phyloP scores from a whole-genome alignment of 2,888 invertebrate species.

The Acanthosepion pharaonis region DNA sequence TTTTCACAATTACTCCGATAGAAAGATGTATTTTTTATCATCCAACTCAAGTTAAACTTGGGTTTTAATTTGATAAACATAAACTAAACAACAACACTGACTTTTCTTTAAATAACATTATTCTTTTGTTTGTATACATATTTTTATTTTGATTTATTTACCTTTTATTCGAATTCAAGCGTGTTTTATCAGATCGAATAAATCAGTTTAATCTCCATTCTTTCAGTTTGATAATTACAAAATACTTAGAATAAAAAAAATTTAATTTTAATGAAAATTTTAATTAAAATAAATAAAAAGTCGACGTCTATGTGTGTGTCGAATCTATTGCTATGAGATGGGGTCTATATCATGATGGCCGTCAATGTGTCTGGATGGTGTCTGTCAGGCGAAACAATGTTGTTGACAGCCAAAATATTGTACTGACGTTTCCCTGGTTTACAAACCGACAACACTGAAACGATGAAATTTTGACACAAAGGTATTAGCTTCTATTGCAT shows the following conservation, averaged over 20 bases:
- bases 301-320: background rate
- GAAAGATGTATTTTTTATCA: no score
- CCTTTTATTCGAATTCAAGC: background rate
- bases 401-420: background rate
- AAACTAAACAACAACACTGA: no score
- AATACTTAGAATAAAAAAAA: background rate
- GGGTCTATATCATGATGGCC: background rate
- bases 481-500: background rate
- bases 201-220: background rate
- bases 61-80: no score
- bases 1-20: no score
- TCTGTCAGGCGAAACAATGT: background rate
- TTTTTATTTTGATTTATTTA: background rate
- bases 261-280: background rate
- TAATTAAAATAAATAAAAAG: background rate
- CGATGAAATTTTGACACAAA: constrained; percentile 33
- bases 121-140: no score
- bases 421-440: constrained; percentile 33
- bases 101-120: no score
- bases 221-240: background rate
- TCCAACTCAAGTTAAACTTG: no score
- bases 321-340: background rate
- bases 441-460: background rate
- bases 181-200: background rate
- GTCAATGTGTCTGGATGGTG: background rate